phyloP scores from a whole-genome alignment of 2,888 invertebrate genomes.

The Drosophila robusta region DNA sequence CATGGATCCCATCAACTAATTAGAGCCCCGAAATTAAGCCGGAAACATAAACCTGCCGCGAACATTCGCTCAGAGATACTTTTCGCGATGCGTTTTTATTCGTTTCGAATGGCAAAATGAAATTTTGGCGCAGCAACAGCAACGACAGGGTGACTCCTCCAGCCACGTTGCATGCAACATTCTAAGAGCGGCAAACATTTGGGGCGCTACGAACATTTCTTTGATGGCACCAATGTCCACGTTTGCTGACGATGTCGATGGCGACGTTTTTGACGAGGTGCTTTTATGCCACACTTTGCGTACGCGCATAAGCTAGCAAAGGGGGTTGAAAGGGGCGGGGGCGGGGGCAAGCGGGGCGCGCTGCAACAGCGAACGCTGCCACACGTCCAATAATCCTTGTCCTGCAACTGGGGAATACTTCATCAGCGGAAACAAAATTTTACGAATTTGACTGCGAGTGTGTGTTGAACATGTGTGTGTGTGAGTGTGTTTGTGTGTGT shows the following conservation, averaged over 20 bases:
- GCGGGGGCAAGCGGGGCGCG: not conserved
- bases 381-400: constrained; percentile 83
- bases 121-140: constrained; percentile 45
- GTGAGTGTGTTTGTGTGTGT: constrained; percentile 26
- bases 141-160: constrained; percentile 22
- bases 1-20: constrained; percentile 11
- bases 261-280: constrained; percentile 74
- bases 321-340: not conserved
- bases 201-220: constrained; percentile 53
- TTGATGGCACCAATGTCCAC: constrained; percentile 58
- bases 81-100: constrained; percentile 53
- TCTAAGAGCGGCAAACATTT: constrained; percentile 55
- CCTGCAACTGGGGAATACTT: constrained; percentile 84
- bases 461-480: constrained; percentile 9
- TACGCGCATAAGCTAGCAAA: constrained; percentile 54
- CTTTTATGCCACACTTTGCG: constrained; percentile 81
- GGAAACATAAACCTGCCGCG: constrained; percentile 1
- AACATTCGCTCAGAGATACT: constrained; percentile 9
- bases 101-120: constrained; percentile 75
- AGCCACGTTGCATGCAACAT: constrained; percentile 60
- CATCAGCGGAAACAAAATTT: constrained; percentile 84
- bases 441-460: constrained; percentile 75
- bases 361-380: constrained; percentile 53
- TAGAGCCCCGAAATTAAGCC: constrained; percentile 18
- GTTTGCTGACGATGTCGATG: constrained; percentile 25